phyloP scores from a whole-genome alignment of 2,797 vertebrate genomes.

The Alca torda region DNA sequence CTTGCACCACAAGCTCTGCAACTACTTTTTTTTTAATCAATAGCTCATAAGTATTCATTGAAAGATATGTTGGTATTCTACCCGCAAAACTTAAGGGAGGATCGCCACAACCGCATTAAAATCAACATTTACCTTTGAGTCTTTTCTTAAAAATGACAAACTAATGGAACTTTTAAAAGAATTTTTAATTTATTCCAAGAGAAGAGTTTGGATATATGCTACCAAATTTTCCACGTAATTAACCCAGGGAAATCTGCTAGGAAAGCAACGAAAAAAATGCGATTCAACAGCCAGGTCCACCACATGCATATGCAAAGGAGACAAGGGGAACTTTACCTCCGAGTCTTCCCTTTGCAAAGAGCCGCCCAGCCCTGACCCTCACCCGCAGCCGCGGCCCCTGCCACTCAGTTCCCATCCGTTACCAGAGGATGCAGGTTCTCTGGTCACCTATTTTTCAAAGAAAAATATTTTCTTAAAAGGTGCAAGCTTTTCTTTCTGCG shows the following conservation, averaged over 20 bases:
- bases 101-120: background rate
- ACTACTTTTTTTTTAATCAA: constrained; percentile 59
- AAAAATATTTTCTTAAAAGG: background rate
- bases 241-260: background rate
- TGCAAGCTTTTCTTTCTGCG: background rate
- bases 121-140: constrained; percentile 27
- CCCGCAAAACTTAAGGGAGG: background rate
- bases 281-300: background rate
- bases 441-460: background rate
- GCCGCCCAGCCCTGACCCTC: background rate
- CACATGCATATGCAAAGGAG: constrained; percentile 14
- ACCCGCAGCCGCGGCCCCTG: background rate
- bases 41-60: constrained; percentile 65
- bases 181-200: background rate
- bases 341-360: background rate
- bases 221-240: background rate
- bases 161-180: background rate
- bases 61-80: constrained; percentile 53
- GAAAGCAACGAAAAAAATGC: background rate
- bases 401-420: rapidly evolving
- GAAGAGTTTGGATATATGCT: background rate
- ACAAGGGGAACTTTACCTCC: background rate
- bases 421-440: background rate
- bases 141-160: constrained; percentile 4
- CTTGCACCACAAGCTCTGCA: constrained; percentile 52